Evolutionary conservation across 2,888 invertebrate species (phyloP), one percentile per base, ranked within the genome.

Genomic region (Folsomia manolachei): DNA sequence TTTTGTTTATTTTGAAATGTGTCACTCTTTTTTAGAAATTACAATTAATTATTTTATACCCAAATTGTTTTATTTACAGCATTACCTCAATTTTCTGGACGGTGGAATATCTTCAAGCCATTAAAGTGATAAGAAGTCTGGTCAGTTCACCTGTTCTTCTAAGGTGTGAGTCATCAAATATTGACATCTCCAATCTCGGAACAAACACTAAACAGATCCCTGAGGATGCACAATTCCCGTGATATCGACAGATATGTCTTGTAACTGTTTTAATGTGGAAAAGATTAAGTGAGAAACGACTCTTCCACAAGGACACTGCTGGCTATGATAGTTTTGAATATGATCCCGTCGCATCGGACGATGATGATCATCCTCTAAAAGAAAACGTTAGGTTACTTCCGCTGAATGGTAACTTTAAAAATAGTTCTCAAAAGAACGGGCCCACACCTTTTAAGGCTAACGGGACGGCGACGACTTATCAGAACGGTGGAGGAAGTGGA

Each of bases 261-360:
- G 4, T 23, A 60, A 21, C 4, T 39, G 19, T 23, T 75, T 73
- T 77, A 75, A 77, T 77, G 77, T 77, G 77, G 77, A 77, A 70
- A 77, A 68, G 71, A 69, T 63, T 75, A 18, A 72, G 73, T 65
- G 71, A 63, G 21, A 71, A 61, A 23, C 56, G 71, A 27, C 51
- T 52, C 19, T 66, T 66, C 25, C 19, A n/a, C 27, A 27, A 21
- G 18, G 64, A 27, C 18, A 27, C 27, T 19, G n/a, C n/a, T n/a
- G 21, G 64, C n/a, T 19, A 66, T 14, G 39, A 62, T 26, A 73
- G 71, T 67, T 71, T 52, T 73, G 65, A 66, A 4, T 75, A 75
- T 63, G 75, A 73, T 64, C 65, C 67, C 27, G 73, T 75, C 1
- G 69, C 71, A 27, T 73, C 73, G 9, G 71, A 73, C 26, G 75